Evolutionary conservation across 1,140 invertebrate genomes (phyloP), one percentile per base, ranked within the genome.

Genomic region (Sesamia nonagrioides): DNA sequence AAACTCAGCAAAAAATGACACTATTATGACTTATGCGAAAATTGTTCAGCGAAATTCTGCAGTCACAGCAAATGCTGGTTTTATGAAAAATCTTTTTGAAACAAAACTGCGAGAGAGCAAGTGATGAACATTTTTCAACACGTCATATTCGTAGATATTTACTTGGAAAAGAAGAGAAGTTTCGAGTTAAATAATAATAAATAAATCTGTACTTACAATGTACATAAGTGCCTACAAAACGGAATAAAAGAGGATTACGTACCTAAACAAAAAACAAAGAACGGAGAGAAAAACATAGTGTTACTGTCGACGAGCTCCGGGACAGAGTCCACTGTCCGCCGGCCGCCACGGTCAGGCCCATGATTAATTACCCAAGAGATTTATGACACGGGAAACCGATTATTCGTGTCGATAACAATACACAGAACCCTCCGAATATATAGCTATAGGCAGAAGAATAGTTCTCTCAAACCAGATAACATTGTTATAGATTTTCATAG

Each of bases 331-430:
- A 42, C 48, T 75, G 60, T 80, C 79, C 74, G 82, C 45, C 45
- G 15, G 15, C 15, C 45, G 45, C 84, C 82, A 86, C 83, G 84
- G 85, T 86, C 86, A 87, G 84, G 60, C 82, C 74, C 82, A 86
- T 91, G 89, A 91, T 91, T 91, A 91, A 89, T 91, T 91, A 88
- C 83, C 18, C 66, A 37, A 35, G 77, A 91, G 88, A 90, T 91
- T 89, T 91, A 91, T 91, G 86, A 89, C 82, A 84, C 83, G 84
- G 83, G 82, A 86, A 86, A 85, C 83, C 83, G 85, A 88, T 87
- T 89, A 84, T 80, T 84, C 77, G 84, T 85, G 86, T 89, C 89
- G 88, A 89, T 89, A 87, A 86, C 74, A 82, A 84, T 84, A 81
- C 74, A 72, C 56, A 17, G 71, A 48, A 45, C 33, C 42, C 33